These are phyloP conservation scores for Hofmannophila pseudospretella DNA, from an alignment of 2,888 invertebrate genomes.

Conservation along the genomic window DNA sequence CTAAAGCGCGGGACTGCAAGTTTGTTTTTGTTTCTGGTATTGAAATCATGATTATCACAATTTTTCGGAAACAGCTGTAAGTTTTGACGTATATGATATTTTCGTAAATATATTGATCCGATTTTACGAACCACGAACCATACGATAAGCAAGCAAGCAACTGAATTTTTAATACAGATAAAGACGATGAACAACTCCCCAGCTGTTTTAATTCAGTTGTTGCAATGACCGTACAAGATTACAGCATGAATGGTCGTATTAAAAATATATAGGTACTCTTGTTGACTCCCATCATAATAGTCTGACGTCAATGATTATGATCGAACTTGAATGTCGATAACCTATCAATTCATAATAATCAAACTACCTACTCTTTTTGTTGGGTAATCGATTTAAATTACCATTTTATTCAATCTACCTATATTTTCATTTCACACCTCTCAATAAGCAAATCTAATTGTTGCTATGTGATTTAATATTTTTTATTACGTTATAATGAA, in stretches of 20 bases:
- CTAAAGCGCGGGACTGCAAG: no score
- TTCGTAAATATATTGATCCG: no score
- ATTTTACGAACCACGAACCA: no score
- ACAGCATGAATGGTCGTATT: conserved; percentile 21
- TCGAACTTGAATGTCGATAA: conserved; percentile 33
- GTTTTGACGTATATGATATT: no score
- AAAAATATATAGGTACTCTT: conserved; percentile 37
- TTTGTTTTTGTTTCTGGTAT: no score
- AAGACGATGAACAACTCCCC: no score
- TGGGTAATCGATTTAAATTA: conserved; percentile 3
- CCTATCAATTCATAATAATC: conserved; percentile 32
- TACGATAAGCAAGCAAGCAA: no score
- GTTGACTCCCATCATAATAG: conserved; percentile 45
- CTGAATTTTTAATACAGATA: no score
- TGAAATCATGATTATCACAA: no score
- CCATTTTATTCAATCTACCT: background rate
- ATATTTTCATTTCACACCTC: background rate
- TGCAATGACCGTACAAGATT: conserved; percentile 2
- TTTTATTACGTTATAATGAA: background rate
- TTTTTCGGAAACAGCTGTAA: no score
- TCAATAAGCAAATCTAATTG: no score
- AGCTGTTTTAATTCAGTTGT: no score
- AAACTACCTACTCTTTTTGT: conserved; percentile 23
- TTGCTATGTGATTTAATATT: background rate
- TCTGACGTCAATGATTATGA: conserved; percentile 56